Percentiles rank a stretch among this genome's conserved stretches.
Conservation (phyloP, 2,113 vertebrate species). For the Alethe castanea region DNA sequence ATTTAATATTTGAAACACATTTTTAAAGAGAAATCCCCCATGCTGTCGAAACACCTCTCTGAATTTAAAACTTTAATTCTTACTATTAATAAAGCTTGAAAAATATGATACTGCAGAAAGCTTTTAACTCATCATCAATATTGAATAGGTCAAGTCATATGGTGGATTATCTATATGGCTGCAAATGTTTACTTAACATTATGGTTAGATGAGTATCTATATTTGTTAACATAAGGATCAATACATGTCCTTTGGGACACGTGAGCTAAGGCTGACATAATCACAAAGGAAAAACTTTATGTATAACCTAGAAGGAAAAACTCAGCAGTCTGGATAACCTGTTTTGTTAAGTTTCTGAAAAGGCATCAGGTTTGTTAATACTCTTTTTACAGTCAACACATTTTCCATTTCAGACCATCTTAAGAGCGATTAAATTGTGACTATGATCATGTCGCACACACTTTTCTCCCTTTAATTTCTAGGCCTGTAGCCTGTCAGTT, state of each 20-base stretch:
- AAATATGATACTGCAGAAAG: background rate
- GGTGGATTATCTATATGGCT: background rate
- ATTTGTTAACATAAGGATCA: background rate
- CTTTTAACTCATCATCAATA: background rate
- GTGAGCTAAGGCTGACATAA: background rate
- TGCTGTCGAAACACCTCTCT: background rate
- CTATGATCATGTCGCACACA: background rate
- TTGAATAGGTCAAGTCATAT: accelerated
- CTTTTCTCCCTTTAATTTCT: background rate
- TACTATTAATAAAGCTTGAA: background rate
- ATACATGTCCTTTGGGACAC: background rate
- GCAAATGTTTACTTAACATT: background rate
- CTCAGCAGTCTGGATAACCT: background rate
- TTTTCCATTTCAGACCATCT: background rate
- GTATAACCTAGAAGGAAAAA: background rate
- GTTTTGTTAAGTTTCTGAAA: background rate
- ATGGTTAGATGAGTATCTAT: background rate
- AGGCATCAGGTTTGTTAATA: background rate
- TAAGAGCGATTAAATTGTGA: background rate
- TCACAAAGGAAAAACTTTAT: background rate
- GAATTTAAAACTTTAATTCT: background rate
- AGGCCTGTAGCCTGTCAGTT: background rate
- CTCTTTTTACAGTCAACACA: background rate
- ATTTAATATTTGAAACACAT: background rate
- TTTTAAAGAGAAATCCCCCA: background rate